Percentiles rank a stretch among this genome's conserved stretches.
phyloP scores from a whole-genome alignment of 2,113 vertebrate species.

The Labeo catla region DNA sequence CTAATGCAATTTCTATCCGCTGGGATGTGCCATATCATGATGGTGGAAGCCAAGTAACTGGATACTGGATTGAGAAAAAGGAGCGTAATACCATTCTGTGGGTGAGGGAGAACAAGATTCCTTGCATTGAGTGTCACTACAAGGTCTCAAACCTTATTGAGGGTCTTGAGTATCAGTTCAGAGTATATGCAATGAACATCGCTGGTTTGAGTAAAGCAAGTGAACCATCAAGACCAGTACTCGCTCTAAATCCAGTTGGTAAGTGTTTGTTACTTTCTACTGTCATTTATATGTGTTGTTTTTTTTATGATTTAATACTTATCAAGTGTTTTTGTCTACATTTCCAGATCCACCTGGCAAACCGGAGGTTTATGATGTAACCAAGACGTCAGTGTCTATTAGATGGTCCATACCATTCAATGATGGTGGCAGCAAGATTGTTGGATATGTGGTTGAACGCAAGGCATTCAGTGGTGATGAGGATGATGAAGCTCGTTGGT shows the following conservation, averaged over 20 bases:
- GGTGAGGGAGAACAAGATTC: constrained; percentile 97
- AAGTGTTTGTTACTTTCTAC: constrained; percentile 17
- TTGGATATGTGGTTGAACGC: constrained; percentile 92
- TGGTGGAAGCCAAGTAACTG: constrained; percentile 92
- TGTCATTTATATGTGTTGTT: not conserved
- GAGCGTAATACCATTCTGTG: constrained; percentile 98
- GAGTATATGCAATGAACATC: constrained; percentile 94
- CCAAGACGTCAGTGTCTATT: constrained; percentile 87
- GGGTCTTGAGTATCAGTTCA: constrained; percentile 97
- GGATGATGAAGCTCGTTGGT: constrained; percentile 92
- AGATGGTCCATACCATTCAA: constrained; percentile 90
- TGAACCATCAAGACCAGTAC: constrained; percentile 90
- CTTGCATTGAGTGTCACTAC: constrained; percentile 90
- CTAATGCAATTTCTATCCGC: constrained; percentile 88
- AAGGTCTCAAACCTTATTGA: constrained; percentile 90
- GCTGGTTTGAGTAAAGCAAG: constrained; percentile 97
- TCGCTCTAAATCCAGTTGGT: constrained; percentile 98
- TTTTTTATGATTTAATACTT: not conserved
- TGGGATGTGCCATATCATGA: constrained; percentile 98
- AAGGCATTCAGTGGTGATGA: constrained; percentile 88
- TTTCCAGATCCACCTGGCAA: constrained; percentile 88
- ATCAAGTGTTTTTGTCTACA: constrained; percentile 30
- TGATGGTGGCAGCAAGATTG: constrained; percentile 93
- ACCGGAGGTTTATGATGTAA: constrained; percentile 93
- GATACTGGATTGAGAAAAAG: constrained; percentile 99